Conservation (phyloP, 2,113 vertebrate genomes). For the Vidua chalybeata region DNA sequence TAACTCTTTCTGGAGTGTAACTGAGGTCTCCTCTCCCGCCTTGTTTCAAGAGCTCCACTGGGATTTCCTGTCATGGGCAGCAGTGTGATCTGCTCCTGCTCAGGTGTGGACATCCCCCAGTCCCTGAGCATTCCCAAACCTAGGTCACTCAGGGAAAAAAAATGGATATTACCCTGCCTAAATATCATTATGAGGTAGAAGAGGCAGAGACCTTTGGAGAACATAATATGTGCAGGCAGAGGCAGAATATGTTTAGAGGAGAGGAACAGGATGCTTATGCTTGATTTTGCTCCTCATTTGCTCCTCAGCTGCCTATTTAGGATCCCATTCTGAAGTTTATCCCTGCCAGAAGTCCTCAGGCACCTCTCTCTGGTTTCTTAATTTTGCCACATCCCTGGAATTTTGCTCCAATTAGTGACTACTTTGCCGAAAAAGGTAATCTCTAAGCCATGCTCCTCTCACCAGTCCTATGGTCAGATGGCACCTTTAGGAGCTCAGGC, state of each 20-base stretch:
- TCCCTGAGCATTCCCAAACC: neutral
- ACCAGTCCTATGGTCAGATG: neutral
- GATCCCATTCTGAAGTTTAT: neutral
- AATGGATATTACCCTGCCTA: neutral
- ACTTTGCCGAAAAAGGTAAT: neutral
- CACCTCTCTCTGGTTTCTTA: neutral
- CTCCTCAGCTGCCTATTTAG: neutral
- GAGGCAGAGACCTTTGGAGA: neutral
- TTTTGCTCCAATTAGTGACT: neutral
- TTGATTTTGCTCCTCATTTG: neutral
- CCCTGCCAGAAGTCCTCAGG: neutral
- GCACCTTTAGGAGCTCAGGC: neutral
- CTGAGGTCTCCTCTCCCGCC: rapidly evolving
- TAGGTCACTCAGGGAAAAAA: neutral
- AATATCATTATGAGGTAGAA: neutral
- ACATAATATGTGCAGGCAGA: rapidly evolving
- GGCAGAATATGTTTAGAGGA: neutral
- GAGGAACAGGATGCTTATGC: neutral
- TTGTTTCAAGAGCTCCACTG: neutral
- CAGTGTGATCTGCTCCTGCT: neutral
- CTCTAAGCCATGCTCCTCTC: neutral
- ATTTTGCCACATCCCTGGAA: neutral
- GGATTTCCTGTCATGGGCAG: neutral
- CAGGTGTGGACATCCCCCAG: neutral
- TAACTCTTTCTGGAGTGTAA: neutral